Base-by-base conservation (phyloP, 2,113 vertebrate species). In the Ceyx melanurus region DNA sequence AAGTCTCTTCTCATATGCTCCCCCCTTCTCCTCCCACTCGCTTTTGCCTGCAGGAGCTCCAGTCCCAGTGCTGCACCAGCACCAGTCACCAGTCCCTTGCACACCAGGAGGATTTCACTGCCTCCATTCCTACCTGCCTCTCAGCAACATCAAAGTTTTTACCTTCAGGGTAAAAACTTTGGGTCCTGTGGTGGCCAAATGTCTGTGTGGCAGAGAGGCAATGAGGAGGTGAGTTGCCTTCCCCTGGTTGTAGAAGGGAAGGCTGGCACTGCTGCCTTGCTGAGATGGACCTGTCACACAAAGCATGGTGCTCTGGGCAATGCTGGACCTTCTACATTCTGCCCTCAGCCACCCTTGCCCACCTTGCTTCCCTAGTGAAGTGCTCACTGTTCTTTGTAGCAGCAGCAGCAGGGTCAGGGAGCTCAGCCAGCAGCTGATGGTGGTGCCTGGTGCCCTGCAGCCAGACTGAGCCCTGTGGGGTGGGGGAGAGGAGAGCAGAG, bases 1-100 rank as follows among this genome's bases (percentile, higher is more conserved):
- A 57, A 73, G 80, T 45, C 54, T 90, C 43, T 73, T 85, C 61
- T 89, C 73, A 43, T 10, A 46, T 1, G 3, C 62, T 84, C 48
- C 81, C 86, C 83, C 46, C 73, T 67, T 71, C 31, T 48, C 84
- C 70, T 94, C 89, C 94, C 81, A 60, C 93, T 88, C 43, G 48
- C 88, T 92, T 81, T 91, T 76, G 74, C 48, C 83, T 43, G 88
- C 43, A 6, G 11, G 28, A 51, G 73, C 64, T 73, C 67, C 94
- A 90, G 79, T 9, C 80, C n/a, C 54, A 73, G 92, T 5, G 1
- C 88, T 83, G 18, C 11, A 3, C 46, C 28, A 50, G 73, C 76
- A 64, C 83, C 56, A 4, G 13, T 42, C n/a, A 51, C 60, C 21
- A 2, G n/a, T 40, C 68, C 68, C n/a, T 29, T 14, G 6, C 8